Evolutionary conservation across 2,888 invertebrate species (phyloP).

Genomic region (Chydorus sphaericus): DNA sequence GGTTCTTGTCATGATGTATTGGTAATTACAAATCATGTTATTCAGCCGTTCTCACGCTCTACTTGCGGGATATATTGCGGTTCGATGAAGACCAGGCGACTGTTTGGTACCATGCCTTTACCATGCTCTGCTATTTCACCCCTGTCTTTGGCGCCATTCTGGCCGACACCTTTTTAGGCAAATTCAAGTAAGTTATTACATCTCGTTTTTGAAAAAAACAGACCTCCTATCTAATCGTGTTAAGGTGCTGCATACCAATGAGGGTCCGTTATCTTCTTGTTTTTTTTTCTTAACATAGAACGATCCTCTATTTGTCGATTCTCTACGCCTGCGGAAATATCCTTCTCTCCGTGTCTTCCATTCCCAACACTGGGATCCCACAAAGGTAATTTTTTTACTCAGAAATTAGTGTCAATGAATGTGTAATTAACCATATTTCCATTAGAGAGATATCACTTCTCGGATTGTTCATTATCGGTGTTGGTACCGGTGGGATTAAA

Average conservation of each 20-base stretch:
- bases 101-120: slow-evolving; percentile 75
- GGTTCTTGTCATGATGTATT: not conserved
- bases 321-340: slow-evolving; percentile 36
- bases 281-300: slow-evolving; percentile 27
- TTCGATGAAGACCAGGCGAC: slow-evolving; percentile 61
- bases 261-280: no score
- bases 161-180: slow-evolving; percentile 82
- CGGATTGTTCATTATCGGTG: slow-evolving; percentile 48
- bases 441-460: slow-evolving; percentile 30
- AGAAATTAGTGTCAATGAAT: not conserved
- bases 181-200: slow-evolving; percentile 48
- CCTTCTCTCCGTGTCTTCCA: slow-evolving; percentile 33
- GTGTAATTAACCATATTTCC: not conserved
- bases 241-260: no score
- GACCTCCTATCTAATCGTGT: no score
- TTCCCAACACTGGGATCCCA: slow-evolving; percentile 26
- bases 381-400: slow-evolving; percentile 20
- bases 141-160: slow-evolving; percentile 82
- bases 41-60: slow-evolving; percentile 81
- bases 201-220: no score
- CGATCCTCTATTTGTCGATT: slow-evolving; percentile 37
- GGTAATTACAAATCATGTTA: slow-evolving; percentile 8
- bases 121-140: slow-evolving; percentile 76
- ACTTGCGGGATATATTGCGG: slow-evolving; percentile 60
- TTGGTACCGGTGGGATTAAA: slow-evolving; percentile 91